Evolutionary conservation across 2,797 vertebrate genomes (phyloP).

Genomic region (Onychomys leucogaster): DNA sequence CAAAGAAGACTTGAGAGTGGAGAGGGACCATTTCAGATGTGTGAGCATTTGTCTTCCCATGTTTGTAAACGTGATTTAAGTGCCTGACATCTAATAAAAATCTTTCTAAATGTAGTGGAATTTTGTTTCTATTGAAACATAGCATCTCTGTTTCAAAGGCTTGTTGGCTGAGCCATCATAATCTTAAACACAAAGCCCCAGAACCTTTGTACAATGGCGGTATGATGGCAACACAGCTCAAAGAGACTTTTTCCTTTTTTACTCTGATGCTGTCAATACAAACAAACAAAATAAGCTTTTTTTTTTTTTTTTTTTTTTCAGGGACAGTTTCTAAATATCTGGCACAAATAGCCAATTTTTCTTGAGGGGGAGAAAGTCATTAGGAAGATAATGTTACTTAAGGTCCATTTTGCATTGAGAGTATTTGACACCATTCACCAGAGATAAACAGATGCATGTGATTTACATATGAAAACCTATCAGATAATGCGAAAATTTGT

Average conservation of each 20-base stretch:
- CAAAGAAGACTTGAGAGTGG: conserved; percentile 92
- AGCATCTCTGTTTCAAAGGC: conserved; percentile 39
- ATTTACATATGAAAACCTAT: conserved; percentile 80
- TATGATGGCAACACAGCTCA: conserved; percentile 41
- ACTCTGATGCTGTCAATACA: conserved; percentile 23
- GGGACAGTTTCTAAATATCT: conserved; percentile 59
- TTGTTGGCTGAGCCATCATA: conserved; percentile 5
- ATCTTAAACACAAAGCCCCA: conserved; percentile 54
- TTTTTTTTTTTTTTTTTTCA: conserved; percentile 25
- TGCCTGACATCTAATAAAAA: conserved; percentile 89
- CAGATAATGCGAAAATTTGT: conserved; percentile 85
- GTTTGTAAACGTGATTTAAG: conserved; percentile 91
- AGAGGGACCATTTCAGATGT: conserved; percentile 90
- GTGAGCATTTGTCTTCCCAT: conserved; percentile 91
- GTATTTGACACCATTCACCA: conserved; percentile 68
- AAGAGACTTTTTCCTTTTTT: conserved; percentile 5
- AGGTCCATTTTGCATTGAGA: conserved; percentile 33
- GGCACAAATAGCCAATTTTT: conserved; percentile 36
- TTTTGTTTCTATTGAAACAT: conserved; percentile 53
- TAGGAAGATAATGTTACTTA: conserved; percentile 76
- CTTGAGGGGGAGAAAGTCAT: conserved; percentile 62
- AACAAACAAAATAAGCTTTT: conserved; percentile 58
- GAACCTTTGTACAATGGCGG: conserved; percentile 43
- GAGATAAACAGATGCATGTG: conserved; percentile 64
- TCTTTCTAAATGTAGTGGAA: conserved; percentile 57